Base-by-base conservation (phyloP, 2,888 invertebrate species). In the Noctua comes region DNA sequence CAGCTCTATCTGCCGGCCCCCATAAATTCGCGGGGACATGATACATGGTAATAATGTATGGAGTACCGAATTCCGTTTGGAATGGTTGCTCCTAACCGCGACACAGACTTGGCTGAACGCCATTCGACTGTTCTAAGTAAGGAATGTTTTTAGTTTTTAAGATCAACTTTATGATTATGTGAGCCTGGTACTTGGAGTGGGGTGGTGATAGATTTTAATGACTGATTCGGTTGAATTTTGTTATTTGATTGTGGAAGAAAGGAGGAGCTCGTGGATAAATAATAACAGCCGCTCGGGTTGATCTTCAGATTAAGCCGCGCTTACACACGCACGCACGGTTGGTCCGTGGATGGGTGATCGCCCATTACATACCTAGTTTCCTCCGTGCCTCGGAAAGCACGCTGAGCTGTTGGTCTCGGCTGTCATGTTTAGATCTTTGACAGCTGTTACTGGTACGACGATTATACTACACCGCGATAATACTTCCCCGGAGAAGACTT, bases 1-100 rank as follows among this genome's bases (percentile, higher is more conserved):
- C 82, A 76, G 65, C 69, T 79, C 75, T 84, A 80, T 86, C 80
- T 84, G 78, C 70, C 64, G 48, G 75, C 70, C 76, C 72, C 84
- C 76, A 87, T 88, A 88, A 87, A 88, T 88, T 73, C 31, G 18
- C 51, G 54, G 77, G 46, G 87, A 86, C 81, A 88, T 88, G 88
- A 88, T 85, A 87, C 88, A 88, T 87, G 80, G 79, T 87, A 87
- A 88, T 88, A 88, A 88, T 87, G 84, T 88, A 84, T 80, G 86
- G 81, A 81, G 77, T 73, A 79, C 77, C 68, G 83, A 75, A 87
- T 83, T 83, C 85, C 82, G 85, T 80, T 84, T 84, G 81, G 66
- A 83, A 83, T 85, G 78, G 79, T 82, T 83, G 79, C 70, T 78
- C 73, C 74, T 43, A 76, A 88, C 88, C 88, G 76, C 84, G 83